phyloP scores from a whole-genome alignment of 2,113 vertebrate species.

The Crotalus viridis region DNA sequence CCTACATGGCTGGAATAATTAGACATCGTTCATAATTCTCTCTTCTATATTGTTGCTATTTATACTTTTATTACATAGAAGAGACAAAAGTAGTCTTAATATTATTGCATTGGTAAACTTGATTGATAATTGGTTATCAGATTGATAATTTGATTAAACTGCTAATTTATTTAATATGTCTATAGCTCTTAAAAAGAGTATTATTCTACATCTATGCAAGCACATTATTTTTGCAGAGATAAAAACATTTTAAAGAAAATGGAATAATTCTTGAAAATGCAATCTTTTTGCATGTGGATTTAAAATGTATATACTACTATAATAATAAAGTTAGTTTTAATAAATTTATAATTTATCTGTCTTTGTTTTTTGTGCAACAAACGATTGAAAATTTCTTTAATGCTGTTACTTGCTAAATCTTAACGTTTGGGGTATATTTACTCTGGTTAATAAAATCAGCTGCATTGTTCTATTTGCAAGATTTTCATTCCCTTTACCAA shows the following conservation, averaged over 20 bases:
- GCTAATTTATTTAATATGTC: not conserved
- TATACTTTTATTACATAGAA: not conserved
- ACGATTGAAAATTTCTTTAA: constrained; percentile 6
- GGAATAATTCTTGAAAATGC: constrained; percentile 10
- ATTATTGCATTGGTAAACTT: constrained; percentile 3
- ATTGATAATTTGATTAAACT: not conserved
- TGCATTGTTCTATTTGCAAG: not conserved
- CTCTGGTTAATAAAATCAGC: not conserved
- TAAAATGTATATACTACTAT: constrained; percentile 13
- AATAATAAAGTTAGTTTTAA: constrained; percentile 40
- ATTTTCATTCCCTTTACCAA: not conserved
- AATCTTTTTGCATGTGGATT: not conserved
- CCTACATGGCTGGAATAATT: not conserved
- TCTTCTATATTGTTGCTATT: not conserved
- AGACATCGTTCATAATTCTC: not conserved
- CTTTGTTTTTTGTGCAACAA: not conserved
- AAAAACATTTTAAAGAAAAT: constrained; percentile 30
- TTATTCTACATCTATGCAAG: constrained; percentile 58
- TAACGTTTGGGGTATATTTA: not conserved
- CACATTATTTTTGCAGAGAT: constrained; percentile 6
- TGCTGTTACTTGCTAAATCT: not conserved
- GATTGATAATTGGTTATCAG: not conserved
- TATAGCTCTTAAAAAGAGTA: not conserved
- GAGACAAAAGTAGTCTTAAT: constrained; percentile 20
- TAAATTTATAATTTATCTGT: constrained; percentile 53